Evolutionary conservation across 2,113 vertebrate species (phyloP).

Genomic region (human (Homo sapiens)): DNA sequence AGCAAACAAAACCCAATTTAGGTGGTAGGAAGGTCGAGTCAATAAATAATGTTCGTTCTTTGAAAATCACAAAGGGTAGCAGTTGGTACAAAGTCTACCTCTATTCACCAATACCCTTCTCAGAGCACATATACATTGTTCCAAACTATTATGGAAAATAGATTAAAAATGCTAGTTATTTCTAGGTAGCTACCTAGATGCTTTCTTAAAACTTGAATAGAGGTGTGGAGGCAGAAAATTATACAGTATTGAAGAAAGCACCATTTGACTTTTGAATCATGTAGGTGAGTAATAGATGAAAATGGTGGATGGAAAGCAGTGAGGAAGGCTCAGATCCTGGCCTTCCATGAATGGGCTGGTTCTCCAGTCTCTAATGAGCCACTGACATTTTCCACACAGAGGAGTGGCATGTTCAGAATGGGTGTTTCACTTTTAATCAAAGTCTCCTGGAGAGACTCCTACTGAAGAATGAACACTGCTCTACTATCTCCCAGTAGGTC

Average conservation of each 20-base stretch:
- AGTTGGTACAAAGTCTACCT: neutral
- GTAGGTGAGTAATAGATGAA: neutral
- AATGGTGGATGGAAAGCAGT: neutral
- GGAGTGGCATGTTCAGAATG: neutral
- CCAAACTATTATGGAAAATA: neutral
- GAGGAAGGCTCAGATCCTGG: neutral
- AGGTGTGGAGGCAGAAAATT: neutral
- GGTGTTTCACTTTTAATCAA: neutral
- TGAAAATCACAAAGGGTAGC: neutral
- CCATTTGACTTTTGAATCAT: neutral
- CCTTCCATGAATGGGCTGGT: neutral
- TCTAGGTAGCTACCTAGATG: neutral
- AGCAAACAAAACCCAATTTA: neutral
- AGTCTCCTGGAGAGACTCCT: neutral
- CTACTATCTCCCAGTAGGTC: neutral
- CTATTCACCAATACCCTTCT: neutral
- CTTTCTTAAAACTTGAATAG: slow-evolving; percentile 2
- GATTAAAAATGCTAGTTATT: neutral
- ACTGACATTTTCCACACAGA: neutral
- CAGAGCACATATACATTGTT: neutral
- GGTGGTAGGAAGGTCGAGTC: neutral
- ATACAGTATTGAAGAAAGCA: neutral
- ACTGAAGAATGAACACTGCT: neutral
- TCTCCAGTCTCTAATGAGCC: neutral
- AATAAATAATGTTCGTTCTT: neutral